Conservation (phyloP, 2,888 invertebrate species). For the Amblyjoppa fuscipennis region DNA sequence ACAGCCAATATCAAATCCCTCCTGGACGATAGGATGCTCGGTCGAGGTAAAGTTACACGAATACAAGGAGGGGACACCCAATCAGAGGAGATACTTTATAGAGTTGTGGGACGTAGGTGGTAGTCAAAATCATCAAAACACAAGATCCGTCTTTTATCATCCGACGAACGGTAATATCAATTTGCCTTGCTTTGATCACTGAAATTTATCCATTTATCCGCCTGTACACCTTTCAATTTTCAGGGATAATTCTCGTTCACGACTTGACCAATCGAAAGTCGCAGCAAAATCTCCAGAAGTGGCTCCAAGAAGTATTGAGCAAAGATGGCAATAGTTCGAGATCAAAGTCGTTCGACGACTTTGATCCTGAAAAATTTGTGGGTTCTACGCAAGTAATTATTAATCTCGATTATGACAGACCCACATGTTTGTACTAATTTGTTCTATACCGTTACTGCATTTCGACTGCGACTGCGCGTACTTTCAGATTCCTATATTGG, state of each 20-base stretch:
- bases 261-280: conserved; percentile 98
- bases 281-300: conserved; percentile 96
- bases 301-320: conserved; percentile 96
- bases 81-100: conserved; percentile 95
- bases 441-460: conserved; percentile 7
- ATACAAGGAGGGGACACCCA: conserved; percentile 96
- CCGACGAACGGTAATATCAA: conserved; percentile 92
- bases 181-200: neutral
- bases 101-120: conserved; percentile 99
- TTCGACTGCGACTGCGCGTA: conserved; percentile 9
- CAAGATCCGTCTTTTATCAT: conserved; percentile 97
- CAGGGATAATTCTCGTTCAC: conserved; percentile 97
- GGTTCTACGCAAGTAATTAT: conserved; percentile 90
- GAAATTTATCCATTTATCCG: neutral
- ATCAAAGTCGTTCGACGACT: conserved; percentile 88
- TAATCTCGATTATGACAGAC: conserved; percentile 23
- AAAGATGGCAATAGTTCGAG: conserved; percentile 87
- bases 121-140: conserved; percentile 96
- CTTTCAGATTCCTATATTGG: conserved; percentile 94
- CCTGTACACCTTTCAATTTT: conserved; percentile 77
- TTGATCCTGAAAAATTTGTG: conserved; percentile 94
- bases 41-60: conserved; percentile 98
- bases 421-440: neutral
- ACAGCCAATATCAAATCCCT: conserved; percentile 93
- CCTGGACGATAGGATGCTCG: conserved; percentile 98